Percentiles rank a stretch among this genome's conserved stretches.
Evolutionary conservation across 2,797 vertebrate genomes (phyloP).

Genomic region (Eupleurogrammus muticus): DNA sequence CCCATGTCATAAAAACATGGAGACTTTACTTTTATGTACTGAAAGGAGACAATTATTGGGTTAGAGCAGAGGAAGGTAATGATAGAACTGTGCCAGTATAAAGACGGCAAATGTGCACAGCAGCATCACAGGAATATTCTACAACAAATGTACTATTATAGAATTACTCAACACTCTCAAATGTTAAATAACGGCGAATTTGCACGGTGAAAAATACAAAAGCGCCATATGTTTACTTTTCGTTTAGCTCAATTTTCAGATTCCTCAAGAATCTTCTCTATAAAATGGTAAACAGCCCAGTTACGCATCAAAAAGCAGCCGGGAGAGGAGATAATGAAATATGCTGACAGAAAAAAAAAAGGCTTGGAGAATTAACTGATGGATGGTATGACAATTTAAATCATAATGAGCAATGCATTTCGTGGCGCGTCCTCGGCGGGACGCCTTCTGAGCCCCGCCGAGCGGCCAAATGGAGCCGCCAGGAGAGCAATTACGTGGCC

Average conservation of each 20-base stretch:
- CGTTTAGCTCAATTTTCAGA: constrained; percentile 27
- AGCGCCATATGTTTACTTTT: background rate
- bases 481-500: constrained; percentile 1
- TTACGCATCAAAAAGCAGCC: constrained; percentile 32
- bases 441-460: constrained; percentile 3
- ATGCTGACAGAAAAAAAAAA: constrained; percentile 20
- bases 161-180: background rate
- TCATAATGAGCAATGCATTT: constrained; percentile 27
- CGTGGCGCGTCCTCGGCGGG: constrained; percentile 1
- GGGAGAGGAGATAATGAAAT: constrained; percentile 33
- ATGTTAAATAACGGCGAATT: constrained; percentile 13
- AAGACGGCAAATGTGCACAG: constrained; percentile 18
- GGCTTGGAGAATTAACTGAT: constrained; percentile 17
- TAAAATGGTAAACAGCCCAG: constrained; percentile 32
- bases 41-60: constrained; percentile 49
- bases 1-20: constrained; percentile 63
- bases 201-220: constrained; percentile 18
- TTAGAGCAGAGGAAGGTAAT: constrained; percentile 17
- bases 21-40: constrained; percentile 64
- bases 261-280: constrained; percentile 14
- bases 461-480: constrained; percentile 25
- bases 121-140: background rate
- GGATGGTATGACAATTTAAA: constrained; percentile 26
- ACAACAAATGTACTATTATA: constrained; percentile 3
- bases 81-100: constrained; percentile 3